Evolutionary conservation across 2,113 vertebrate genomes (phyloP), one percentile per base, ranked within the genome.

Genomic region (Genyomyrus donnyi): DNA sequence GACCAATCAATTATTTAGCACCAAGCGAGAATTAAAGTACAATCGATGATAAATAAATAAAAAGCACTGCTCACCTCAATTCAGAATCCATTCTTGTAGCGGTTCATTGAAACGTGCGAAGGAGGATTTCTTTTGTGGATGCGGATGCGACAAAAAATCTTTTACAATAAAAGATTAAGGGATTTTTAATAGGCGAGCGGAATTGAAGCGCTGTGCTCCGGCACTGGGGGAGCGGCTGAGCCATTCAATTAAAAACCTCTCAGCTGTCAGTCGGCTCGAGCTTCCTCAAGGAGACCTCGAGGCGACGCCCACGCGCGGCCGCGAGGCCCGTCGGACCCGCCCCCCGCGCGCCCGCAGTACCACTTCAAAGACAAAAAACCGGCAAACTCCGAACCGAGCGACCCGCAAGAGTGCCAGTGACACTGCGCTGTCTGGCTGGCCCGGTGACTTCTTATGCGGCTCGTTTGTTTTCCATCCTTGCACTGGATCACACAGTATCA

Each of bases 231-330:
- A 35, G 31, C 50, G 77, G 15, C 77, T 45, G 50, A 58, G 53
- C 89, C 39, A 62, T 89, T 89, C 80, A 62, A 62, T 89, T 85
- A 31, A 62, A 85, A 46, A 58, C 31, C 85, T 80, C 58, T 87
- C 85, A 90, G 89, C 89, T 88, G 89, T 90, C 89, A 90, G 85
- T 52, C 58, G 39, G 85, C 62, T 27, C 89, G 85, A 88, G 89
- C 89, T 90, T 90, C 89, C 89, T 90, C 89, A 87, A 90, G 89
- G 89, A 90, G 89, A 90, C 85, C 83, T 45, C 39, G 46, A 80
- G 84, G 89, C 89, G 70, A 87, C 89, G 89, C 89, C 89, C 89
- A 90, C 89, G 58, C 66, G n/a, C n/a, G 85, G 84, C 56, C 17
- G 83, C 85, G 27, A 56, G 39, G 84, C n/a, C 84, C 45, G 56